Percentiles rank a stretch among this genome's conserved stretches.
phyloP scores from a whole-genome alignment of 1,140 invertebrate species.

The Panagrolaimus sp. region DNA sequence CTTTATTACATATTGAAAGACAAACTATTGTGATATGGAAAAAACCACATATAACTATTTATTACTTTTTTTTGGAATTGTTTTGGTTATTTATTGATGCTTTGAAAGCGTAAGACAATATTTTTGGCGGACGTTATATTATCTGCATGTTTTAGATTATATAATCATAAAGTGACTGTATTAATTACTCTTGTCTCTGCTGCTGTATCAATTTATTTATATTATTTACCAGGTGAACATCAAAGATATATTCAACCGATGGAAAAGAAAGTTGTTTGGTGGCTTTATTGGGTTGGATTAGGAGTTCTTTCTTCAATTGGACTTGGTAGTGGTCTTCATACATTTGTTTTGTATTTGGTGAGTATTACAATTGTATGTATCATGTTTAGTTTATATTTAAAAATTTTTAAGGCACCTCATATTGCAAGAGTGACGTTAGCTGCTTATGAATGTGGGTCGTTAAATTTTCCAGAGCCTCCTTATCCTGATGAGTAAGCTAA shows the following conservation, averaged over 20 bases:
- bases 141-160: conserved; percentile 27
- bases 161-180: conserved; percentile 26
- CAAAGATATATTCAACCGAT: conserved; percentile 44
- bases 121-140: not conserved
- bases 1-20: conserved; percentile 27
- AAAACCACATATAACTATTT: conserved; percentile 31
- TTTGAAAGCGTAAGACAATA: conserved; percentile 22
- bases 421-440: conserved; percentile 83
- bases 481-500: conserved; percentile 67
- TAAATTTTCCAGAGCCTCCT: conserved; percentile 80
- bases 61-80: conserved; percentile 36
- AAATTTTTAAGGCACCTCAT: conserved; percentile 62
- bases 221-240: conserved; percentile 46
- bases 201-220: conserved; percentile 26
- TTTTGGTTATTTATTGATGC: conserved; percentile 22
- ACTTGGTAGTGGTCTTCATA: conserved; percentile 92
- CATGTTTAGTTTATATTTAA: conserved; percentile 17
- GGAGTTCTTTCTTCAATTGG: conserved; percentile 94
- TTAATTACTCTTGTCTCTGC: conserved; percentile 13
- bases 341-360: conserved; percentile 91
- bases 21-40: conserved; percentile 38
- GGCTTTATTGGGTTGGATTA: conserved; percentile 84
- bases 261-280: conserved; percentile 67
- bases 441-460: conserved; percentile 87
- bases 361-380: conserved; percentile 18